phyloP scores from a whole-genome alignment of 2,113 vertebrate genomes.

The Australoheros scitulus region DNA sequence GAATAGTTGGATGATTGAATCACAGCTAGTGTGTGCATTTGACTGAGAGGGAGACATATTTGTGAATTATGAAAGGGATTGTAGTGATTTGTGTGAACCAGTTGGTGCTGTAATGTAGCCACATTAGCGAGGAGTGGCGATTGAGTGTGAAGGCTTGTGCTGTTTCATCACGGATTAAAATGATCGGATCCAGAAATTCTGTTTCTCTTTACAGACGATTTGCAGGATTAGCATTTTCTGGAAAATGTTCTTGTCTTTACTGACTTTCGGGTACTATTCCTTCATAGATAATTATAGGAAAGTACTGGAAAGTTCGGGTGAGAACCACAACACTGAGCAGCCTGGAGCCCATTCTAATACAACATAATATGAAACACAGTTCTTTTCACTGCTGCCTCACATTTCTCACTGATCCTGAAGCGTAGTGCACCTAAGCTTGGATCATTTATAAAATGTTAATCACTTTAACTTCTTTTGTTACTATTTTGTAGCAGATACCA shows the following conservation, averaged over 20 bases:
- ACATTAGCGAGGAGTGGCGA: not conserved
- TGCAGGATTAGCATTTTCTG: not conserved
- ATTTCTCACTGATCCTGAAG: not conserved
- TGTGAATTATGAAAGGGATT: conserved; percentile 26
- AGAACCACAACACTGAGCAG: not conserved
- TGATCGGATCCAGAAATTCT: not conserved
- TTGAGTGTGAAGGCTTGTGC: not conserved
- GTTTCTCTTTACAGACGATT: conserved; percentile 18
- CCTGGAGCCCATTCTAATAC: not conserved
- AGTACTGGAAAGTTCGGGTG: not conserved
- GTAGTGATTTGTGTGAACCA: conserved; percentile 22
- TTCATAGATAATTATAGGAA: not conserved
- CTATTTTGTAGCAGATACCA: not conserved
- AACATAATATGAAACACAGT: conserved; percentile 13
- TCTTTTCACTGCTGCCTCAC: not conserved
- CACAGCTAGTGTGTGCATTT: conserved; percentile 3
- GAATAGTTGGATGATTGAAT: conserved; percentile 29
- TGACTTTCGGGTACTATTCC: not conserved
- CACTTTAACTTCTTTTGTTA: not conserved
- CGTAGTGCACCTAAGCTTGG: not conserved
- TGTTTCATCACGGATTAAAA: conserved; percentile 7
- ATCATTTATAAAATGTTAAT: not conserved
- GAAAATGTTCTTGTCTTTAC: not conserved
- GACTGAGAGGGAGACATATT: not conserved
- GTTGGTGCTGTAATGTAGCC: not conserved